Conservation (phyloP, 1,140 invertebrate genomes). For the Chrysopa pallens region DNA sequence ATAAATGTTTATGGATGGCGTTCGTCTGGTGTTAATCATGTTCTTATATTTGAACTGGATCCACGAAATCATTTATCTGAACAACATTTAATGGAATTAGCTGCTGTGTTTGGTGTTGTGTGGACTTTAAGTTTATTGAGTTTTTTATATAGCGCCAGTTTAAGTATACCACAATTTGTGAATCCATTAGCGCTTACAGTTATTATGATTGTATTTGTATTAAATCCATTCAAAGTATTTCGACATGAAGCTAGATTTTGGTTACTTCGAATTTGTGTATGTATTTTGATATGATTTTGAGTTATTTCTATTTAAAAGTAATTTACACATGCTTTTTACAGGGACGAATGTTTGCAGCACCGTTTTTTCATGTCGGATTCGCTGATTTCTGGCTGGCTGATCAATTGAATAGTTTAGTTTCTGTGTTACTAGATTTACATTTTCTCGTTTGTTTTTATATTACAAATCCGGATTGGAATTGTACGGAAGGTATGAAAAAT, state of each 20-base stretch:
- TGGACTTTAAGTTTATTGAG: slow-evolving; percentile 55
- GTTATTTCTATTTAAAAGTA: background rate
- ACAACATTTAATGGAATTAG: slow-evolving; percentile 75
- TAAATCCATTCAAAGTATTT: slow-evolving; percentile 67
- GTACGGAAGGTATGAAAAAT: slow-evolving; percentile 16
- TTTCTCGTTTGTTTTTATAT: slow-evolving; percentile 50
- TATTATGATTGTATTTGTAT: slow-evolving; percentile 50
- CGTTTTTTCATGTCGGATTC: slow-evolving; percentile 72
- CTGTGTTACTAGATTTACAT: slow-evolving; percentile 62
- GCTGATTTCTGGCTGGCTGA: slow-evolving; percentile 91
- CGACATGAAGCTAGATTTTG: slow-evolving; percentile 57
- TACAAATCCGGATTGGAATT: slow-evolving; percentile 26
- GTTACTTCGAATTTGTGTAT: slow-evolving; percentile 27
- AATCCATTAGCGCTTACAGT: slow-evolving; percentile 55
- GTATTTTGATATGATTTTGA: slow-evolving; percentile 2
- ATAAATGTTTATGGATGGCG: slow-evolving; percentile 83
- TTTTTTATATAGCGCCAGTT: slow-evolving; percentile 45
- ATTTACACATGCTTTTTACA: slow-evolving; percentile 5
- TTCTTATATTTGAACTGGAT: slow-evolving; percentile 85
- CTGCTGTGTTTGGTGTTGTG: slow-evolving; percentile 65
- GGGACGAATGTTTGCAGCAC: slow-evolving; percentile 54
- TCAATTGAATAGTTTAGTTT: slow-evolving; percentile 67
- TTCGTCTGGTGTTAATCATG: slow-evolving; percentile 79
- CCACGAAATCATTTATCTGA: slow-evolving; percentile 74
- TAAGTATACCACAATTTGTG: slow-evolving; percentile 61